A percentile compares a stretch with the other conserved stretches of the same genome.
Conservation (phyloP, 2,113 vertebrate species). For the Menidia beryllina region DNA sequence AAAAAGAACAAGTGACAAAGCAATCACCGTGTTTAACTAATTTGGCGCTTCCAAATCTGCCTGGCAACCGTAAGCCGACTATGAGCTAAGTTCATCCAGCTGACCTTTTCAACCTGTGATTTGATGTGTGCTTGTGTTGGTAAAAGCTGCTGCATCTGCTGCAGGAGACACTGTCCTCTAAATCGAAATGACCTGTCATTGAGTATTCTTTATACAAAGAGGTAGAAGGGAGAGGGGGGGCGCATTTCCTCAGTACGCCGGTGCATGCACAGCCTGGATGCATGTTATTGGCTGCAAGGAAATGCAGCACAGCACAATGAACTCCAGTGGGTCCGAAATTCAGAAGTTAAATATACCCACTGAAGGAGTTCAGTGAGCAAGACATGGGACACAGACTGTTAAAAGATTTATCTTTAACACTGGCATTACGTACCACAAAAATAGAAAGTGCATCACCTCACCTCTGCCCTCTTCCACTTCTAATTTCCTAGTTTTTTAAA, state of each 20-base stretch:
- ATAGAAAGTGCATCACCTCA: neutral
- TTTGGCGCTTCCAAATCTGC: constrained; percentile 62
- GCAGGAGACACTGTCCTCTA: neutral
- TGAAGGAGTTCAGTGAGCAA: neutral
- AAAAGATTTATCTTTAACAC: neutral
- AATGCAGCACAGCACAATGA: constrained; percentile 6
- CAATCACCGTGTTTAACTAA: constrained; percentile 33
- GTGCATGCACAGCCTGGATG: constrained; percentile 31
- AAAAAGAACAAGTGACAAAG: constrained; percentile 59
- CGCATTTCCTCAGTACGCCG: constrained; percentile 32
- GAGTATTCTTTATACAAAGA: neutral
- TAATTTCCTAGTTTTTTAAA: too few relatives aligned
- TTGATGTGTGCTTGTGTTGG: constrained; percentile 10
- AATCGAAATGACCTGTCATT: neutral
- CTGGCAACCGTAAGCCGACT: constrained; percentile 51
- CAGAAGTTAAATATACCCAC: neutral
- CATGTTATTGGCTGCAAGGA: constrained; percentile 27
- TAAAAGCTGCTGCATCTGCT: constrained; percentile 19
- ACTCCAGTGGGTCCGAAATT: neutral
- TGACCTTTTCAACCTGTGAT: constrained; percentile 47
- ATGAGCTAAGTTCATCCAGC: constrained; percentile 28
- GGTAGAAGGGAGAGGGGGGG: neutral
- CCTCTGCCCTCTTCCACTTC: too few relatives aligned
- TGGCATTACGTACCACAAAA: too few relatives aligned
- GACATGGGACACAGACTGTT: neutral